Evolutionary conservation across 2,888 invertebrate species (phyloP).

Genomic region (Platypus cylindrus): DNA sequence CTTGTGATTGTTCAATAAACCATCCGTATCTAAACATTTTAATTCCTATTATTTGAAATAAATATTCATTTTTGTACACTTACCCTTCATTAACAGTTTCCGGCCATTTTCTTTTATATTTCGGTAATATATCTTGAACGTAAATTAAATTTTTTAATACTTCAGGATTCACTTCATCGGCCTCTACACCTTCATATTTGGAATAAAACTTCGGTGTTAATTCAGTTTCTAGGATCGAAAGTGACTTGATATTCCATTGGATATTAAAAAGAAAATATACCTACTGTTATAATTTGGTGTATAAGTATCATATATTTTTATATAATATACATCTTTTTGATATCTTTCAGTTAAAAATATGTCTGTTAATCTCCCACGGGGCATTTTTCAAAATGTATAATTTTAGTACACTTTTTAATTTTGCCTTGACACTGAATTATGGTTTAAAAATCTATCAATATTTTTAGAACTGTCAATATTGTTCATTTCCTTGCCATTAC

Average conservation of each 20-base stretch:
- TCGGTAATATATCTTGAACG: constrained; percentile 24
- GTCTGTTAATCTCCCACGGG: constrained; percentile 10
- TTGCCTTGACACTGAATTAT: neutral
- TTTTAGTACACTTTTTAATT: too few species aligned
- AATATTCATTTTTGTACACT: constrained; percentile 3
- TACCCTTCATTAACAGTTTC: constrained; percentile 29
- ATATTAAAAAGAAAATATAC: constrained; percentile 6
- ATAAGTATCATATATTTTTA: constrained; percentile 25
- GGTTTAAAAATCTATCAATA: too few species aligned
- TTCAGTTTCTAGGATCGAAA: constrained; percentile 21
- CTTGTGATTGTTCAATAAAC: constrained; percentile 22
- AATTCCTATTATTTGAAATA: constrained; percentile 2
- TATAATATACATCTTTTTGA: constrained; percentile 22
- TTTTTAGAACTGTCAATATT: too few species aligned
- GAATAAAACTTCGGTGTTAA: constrained; percentile 32
- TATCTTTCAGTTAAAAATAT: constrained; percentile 24
- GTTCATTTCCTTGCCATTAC: too few species aligned
- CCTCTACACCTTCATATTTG: constrained; percentile 24
- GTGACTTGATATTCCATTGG: neutral
- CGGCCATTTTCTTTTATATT: constrained; percentile 26
- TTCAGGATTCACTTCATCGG: constrained; percentile 20
- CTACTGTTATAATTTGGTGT: constrained; percentile 25
- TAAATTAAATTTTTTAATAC: constrained; percentile 23
- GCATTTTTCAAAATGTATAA: constrained; percentile 4
- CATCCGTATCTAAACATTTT: constrained; percentile 28